Evolutionary conservation across 2,797 vertebrate species (phyloP), one percentile per base, ranked within the genome.

Genomic region (Lithobates sylvaticus): DNA sequence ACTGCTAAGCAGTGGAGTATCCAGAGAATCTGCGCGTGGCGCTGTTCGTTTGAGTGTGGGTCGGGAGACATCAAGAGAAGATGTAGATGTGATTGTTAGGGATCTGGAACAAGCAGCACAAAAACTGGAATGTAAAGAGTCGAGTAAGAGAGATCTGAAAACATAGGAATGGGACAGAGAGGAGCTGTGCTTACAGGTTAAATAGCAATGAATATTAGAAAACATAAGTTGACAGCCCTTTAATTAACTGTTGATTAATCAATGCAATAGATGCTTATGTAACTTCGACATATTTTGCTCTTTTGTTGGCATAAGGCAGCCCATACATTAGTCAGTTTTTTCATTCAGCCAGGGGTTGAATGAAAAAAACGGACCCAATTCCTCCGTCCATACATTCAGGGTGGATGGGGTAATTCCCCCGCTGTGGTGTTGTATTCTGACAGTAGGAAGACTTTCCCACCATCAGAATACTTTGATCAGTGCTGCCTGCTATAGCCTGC

Each of bases 31-130:
- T 89, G 98, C 98, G 0, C 92, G 90, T 69, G 98, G 98, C 0
- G 97, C 98, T 0, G 50, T 99, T 85, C 94, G 98, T 86, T 92
- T 99, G 88, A 99, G 98, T 0, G 92, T 99, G 86, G 98, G 98
- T 23, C 93, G 97, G 16, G 88, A 89, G 65, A 99, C 97, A 10
- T 95, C 94, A 2, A 92, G 74, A 74, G 92, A 94, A 0, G 97
- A 99, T 0, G 96, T 99, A 91, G 98, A 99, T 72, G 86, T 94
- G 10, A 93, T 94, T 0, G 94, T 99, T 91, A 94, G 96, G 88
- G 98, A 99, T 90, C 94, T 99, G 29, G 84, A 91, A 90, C 94
- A 94, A 89, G 94, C 96, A 0, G 96, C 98, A 88, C 89, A 91
- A 0, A 92, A 86, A 87, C 91, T 99, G 91, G 94, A 96, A 86